Evolutionary conservation across 2,888 invertebrate genomes (phyloP).

Genomic region (Mactromeris polynyma): DNA sequence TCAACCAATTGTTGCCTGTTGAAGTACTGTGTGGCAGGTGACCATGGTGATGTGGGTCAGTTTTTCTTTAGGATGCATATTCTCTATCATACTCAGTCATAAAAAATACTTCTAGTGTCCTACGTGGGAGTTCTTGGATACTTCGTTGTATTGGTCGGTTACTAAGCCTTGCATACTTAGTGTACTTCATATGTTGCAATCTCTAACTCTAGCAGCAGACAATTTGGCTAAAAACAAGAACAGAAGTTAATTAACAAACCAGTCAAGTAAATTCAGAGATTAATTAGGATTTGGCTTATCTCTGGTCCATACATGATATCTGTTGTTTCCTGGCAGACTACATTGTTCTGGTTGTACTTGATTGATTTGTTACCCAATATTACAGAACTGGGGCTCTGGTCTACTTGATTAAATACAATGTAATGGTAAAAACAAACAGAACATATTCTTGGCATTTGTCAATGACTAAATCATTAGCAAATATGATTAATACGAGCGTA

Average conservation of each 20-base stretch:
- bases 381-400: constrained; percentile 32
- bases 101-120: too few relatives aligned
- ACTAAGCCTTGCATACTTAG: too few relatives aligned
- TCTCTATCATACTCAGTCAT: too few relatives aligned
- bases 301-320: constrained; percentile 3
- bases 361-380: constrained; percentile 38
- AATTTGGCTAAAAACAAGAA: not conserved
- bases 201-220: not conserved
- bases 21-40: too few relatives aligned
- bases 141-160: too few relatives aligned
- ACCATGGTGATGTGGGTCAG: not conserved
- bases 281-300: constrained; percentile 12
- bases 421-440: constrained; percentile 27
- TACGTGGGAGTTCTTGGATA: too few relatives aligned
- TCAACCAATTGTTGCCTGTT: too few relatives aligned
- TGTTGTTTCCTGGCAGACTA: constrained; percentile 10
- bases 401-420: constrained; percentile 37
- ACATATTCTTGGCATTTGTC: constrained; percentile 28
- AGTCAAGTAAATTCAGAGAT: not conserved
- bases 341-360: constrained; percentile 21
- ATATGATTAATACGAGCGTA: not conserved
- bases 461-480: not conserved
- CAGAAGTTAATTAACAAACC: constrained; percentile 13
- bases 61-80: too few relatives aligned
- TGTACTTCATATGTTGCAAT: too few relatives aligned